Percentiles rank a stretch among this genome's conserved stretches.
Evolutionary conservation across 35 echinoderm and acorn worm species (phyloP).

Genomic region (Lytechinus variegatus): DNA sequence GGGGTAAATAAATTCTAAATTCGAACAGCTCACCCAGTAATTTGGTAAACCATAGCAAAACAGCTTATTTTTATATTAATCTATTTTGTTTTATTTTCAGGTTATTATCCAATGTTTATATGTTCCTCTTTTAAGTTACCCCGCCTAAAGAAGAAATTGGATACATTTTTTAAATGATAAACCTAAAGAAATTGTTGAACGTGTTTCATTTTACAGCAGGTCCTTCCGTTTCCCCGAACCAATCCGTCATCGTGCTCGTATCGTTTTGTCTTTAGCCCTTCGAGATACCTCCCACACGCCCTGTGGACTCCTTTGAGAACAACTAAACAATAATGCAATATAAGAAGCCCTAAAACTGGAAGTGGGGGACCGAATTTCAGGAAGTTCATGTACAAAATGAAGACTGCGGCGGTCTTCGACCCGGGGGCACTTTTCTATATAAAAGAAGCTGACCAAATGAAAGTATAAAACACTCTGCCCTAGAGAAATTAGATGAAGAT

Average conservation of each 20-base stretch:
- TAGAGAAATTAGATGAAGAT: background rate
- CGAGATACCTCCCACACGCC: background rate
- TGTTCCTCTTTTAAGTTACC: background rate
- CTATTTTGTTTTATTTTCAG: background rate
- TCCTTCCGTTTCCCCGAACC: background rate
- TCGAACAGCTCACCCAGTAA: background rate
- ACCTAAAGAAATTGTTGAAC: too few relatives aligned
- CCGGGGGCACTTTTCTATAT: background rate
- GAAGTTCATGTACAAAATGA: background rate
- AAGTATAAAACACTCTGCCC: background rate
- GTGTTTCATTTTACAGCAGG: too few relatives aligned
- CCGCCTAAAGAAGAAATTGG: background rate
- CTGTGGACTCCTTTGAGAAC: background rate
- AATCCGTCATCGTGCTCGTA: background rate
- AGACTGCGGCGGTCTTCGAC: background rate
- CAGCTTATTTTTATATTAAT: too few relatives aligned
- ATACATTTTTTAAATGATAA: background rate
- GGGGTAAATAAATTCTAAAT: background rate
- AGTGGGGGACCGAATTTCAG: background rate
- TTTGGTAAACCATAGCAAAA: background rate
- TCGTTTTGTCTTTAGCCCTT: background rate
- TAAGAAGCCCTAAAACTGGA: background rate
- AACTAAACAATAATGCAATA: background rate
- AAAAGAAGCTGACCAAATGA: background rate
- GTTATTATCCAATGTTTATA: background rate